Conservation (phyloP, 2,113 vertebrate genomes). For the Symphodus melops region DNA sequence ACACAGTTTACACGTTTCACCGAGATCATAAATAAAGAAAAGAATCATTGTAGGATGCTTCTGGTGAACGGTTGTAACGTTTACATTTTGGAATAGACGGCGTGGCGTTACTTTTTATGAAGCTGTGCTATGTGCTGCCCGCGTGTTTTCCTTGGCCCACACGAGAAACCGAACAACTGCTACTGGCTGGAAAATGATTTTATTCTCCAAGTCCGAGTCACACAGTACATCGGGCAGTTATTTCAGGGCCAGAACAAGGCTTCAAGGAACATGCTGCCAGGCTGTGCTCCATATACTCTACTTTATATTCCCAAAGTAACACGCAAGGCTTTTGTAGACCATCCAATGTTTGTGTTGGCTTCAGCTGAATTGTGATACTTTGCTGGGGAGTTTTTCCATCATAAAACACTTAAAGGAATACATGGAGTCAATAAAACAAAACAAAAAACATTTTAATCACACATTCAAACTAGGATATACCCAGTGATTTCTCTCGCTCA, state of each 20-base stretch:
- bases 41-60: slow-evolving; percentile 18
- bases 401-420: not conserved
- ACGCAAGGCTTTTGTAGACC: slow-evolving; percentile 1
- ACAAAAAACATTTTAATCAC: too few relatives aligned
- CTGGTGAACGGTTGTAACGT: slow-evolving; percentile 25
- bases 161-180: slow-evolving; percentile 28
- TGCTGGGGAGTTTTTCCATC: not conserved
- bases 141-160: slow-evolving; percentile 49
- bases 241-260: slow-evolving; percentile 7
- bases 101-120: slow-evolving; percentile 44
- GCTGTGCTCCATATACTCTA: not conserved
- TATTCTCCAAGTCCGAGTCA: slow-evolving; percentile 6
- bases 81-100: slow-evolving; percentile 25
- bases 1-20: not conserved
- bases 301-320: slow-evolving; percentile 16
- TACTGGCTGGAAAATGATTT: slow-evolving; percentile 34
- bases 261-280: slow-evolving; percentile 18
- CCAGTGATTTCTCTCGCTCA: too few relatives aligned
- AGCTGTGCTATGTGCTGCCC: slow-evolving; percentile 17
- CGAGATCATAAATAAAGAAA: slow-evolving; percentile 7
- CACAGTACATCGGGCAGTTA: slow-evolving; percentile 12
- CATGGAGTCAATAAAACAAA: too few relatives aligned
- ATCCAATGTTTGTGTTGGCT: not conserved
- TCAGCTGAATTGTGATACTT: not conserved
- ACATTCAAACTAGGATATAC: too few relatives aligned